These are phyloP conservation scores for Orcinus orca DNA, from an alignment of 2,113 vertebrate species.

Conservation along the genomic window DNA sequence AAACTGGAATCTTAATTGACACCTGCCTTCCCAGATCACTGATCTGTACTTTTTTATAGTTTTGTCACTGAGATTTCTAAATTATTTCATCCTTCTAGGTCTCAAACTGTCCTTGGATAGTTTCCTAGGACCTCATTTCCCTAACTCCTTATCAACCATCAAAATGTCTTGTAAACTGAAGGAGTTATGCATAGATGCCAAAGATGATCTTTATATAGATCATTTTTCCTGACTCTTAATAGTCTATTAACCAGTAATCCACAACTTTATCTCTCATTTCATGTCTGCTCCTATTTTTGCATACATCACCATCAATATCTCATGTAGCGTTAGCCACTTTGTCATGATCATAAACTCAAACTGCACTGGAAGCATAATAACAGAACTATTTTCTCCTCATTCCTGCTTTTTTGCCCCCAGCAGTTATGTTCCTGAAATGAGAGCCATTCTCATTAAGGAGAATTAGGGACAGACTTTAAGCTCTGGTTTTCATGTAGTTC, in stretches of 20 bases:
- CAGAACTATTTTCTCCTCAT: not conserved
- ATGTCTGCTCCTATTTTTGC: not conserved
- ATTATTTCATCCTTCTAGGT: not conserved
- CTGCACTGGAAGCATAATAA: not conserved
- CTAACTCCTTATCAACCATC: not conserved
- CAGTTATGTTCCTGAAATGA: not conserved
- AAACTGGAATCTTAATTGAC: not conserved
- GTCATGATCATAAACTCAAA: not conserved
- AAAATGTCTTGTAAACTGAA: not conserved
- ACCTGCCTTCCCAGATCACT: not conserved
- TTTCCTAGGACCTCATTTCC: not conserved
- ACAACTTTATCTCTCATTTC: not conserved
- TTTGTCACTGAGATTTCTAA: not conserved
- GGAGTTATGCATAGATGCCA: not conserved
- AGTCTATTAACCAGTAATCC: not conserved
- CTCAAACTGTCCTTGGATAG: not conserved
- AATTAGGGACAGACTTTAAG: not conserved
- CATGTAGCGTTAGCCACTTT: not conserved
- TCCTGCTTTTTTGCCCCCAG: not conserved
- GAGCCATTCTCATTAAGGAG: not conserved
- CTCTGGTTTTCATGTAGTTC: not conserved
- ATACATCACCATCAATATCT: not conserved
- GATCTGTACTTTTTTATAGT: not conserved
- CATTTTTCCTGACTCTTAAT: not conserved
- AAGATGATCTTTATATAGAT: not conserved